Base-by-base conservation (phyloP, 64 coral and sea anemone genomes). In the Cladopsammia gracilis region DNA sequence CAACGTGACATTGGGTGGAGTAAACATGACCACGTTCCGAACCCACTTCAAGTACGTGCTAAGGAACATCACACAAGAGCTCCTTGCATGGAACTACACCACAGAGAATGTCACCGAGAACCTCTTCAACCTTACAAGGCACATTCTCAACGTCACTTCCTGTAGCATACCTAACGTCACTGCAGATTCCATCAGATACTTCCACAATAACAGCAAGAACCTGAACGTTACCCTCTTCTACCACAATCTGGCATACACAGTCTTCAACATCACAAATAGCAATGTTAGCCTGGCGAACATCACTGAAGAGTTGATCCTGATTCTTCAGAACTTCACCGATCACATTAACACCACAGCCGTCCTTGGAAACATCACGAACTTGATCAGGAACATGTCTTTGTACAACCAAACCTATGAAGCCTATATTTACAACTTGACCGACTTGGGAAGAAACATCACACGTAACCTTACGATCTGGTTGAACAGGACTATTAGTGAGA, bases 81-180 rank as follows among this genome's bases (percentile, higher is more conserved):
- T 96, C n/a, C 71, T 88, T 10, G 51, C 67, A 3, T 92, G 89
- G 94, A 92, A 92, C 11, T 92, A 75, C 73, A 92, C 89, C 19
- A 73, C 67, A 5, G 78, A 65, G 19, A 88, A 96, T 75, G 18
- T 96, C 76, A 68, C 83, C 15, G 54, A 89, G 53, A 88, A 96
- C 73, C 69, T 96, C 19, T 71, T 65, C 34, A 92, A 92, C 15
- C 85, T 96, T 24, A 76, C 66, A 19, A 92, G 10, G 6, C 84
- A 89, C 46, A 75, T 96, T 47, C 64, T 96, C 15, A 92, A 92
- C 25, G 85, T 92, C 22, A 92, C 90, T 20, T 96, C 94, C 34
- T 58, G 58, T 25, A 82, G 82, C 50, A 73, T 96, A 45, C 94
- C 94, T 22, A 76, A 79, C 25, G 84, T 96, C 4, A 19, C 70